Evolutionary conservation across 2,888 invertebrate species (phyloP).

Genomic region (Laspeyria flexula): DNA sequence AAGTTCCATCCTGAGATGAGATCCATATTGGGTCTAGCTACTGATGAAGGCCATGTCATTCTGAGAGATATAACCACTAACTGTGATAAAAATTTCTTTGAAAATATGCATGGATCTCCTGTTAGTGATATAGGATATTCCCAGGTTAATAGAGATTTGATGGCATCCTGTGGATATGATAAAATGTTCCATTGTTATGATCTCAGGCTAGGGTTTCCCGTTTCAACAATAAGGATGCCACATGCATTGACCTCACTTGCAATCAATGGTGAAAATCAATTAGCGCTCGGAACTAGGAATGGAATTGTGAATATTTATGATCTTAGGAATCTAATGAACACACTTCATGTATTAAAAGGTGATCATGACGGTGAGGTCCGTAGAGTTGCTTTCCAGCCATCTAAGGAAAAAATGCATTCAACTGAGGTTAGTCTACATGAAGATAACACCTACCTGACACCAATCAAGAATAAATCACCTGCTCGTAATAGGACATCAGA

Average conservation of each 20-base stretch:
- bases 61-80: constrained; percentile 76
- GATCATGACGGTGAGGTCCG: constrained; percentile 82
- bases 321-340: constrained; percentile 79
- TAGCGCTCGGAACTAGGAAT: constrained; percentile 85
- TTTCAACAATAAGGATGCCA: constrained; percentile 73
- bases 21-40: constrained; percentile 76
- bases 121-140: constrained; percentile 86
- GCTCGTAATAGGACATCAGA: constrained; percentile 66
- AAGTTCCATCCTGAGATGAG: constrained; percentile 80
- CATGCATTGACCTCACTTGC: constrained; percentile 73
- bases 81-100: constrained; percentile 78
- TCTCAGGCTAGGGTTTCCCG: constrained; percentile 76
- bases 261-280: constrained; percentile 75
- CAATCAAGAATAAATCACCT: constrained; percentile 60
- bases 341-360: constrained; percentile 75
- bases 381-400: constrained; percentile 79
- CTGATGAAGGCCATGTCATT: constrained; percentile 81
- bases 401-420: constrained; percentile 61
- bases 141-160: constrained; percentile 82
- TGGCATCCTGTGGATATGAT: constrained; percentile 85
- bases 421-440: constrained; percentile 77
- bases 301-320: constrained; percentile 85
- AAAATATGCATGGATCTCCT: constrained; percentile 84
- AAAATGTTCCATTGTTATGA: constrained; percentile 86
- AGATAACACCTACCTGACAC: constrained; percentile 58